Percentiles rank a stretch among this genome's conserved stretches.
Evolutionary conservation across 2,113 vertebrate genomes (phyloP).

Genomic region (Caloenas nicobarica): DNA sequence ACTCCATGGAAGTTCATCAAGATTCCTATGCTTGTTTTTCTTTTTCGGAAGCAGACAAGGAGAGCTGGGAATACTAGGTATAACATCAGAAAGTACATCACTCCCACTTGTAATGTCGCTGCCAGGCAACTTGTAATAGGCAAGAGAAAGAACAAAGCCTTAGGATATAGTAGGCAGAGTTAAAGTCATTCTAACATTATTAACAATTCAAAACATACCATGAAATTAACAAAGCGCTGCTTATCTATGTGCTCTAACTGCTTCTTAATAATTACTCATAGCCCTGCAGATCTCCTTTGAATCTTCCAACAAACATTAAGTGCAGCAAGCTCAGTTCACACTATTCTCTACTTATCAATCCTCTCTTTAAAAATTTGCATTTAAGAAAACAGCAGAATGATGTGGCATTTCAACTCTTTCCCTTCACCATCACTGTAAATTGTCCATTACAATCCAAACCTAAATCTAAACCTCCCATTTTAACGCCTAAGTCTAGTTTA

Average conservation of each 20-base stretch:
- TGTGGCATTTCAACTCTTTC: not conserved
- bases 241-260: not conserved
- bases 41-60: slow-evolving; percentile 92
- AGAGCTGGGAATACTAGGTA: slow-evolving; percentile 95
- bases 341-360: not conserved
- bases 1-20: slow-evolving; percentile 97
- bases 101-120: slow-evolving; percentile 97
- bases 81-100: slow-evolving; percentile 96
- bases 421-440: not conserved
- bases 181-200: not conserved
- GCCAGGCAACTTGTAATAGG: slow-evolving; percentile 85
- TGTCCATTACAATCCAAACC: not conserved
- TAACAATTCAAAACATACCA: slow-evolving; percentile 33
- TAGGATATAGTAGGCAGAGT: slow-evolving; percentile 3
- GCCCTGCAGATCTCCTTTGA: not conserved
- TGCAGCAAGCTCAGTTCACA: not conserved
- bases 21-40: slow-evolving; percentile 92
- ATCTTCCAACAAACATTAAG: not conserved
- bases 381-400: not conserved
- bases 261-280: not conserved
- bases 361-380: not conserved
- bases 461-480: not conserved
- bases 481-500: not conserved
- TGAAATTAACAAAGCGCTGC: slow-evolving; percentile 25
- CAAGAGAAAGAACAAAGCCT: slow-evolving; percentile 38